Evolutionary conservation across 2,113 vertebrate species (phyloP).

Genomic region (Aegotheles bennettii): DNA sequence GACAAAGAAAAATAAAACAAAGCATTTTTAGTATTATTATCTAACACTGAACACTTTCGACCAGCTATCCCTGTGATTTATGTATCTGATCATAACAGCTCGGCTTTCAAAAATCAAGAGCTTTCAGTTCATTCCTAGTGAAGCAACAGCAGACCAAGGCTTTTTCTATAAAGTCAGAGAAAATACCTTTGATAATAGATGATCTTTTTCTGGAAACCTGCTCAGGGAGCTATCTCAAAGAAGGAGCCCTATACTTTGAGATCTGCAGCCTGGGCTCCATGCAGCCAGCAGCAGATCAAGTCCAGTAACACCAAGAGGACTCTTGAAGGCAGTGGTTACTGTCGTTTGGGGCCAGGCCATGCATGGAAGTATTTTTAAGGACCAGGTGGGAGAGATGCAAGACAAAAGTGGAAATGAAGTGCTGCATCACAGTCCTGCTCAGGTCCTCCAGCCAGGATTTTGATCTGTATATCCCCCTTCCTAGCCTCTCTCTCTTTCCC

Average conservation of each 20-base stretch:
- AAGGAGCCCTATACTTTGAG: not conserved
- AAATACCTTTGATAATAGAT: not conserved
- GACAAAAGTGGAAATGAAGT: not conserved
- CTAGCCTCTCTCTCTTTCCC: not conserved
- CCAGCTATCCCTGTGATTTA: not conserved
- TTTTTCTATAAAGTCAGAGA: not conserved
- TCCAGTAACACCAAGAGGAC: not conserved
- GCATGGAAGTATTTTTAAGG: not conserved
- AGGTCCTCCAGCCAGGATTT: not conserved
- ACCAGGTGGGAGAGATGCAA: not conserved
- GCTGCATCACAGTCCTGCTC: not conserved
- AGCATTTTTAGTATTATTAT: not conserved
- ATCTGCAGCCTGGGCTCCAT: not conserved
- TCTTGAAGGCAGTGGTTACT: not conserved
- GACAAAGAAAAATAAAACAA: not conserved
- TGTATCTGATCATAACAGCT: not conserved
- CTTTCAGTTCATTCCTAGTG: not conserved
- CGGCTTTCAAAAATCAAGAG: not conserved
- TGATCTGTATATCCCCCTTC: not conserved
- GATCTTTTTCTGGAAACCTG: not conserved
- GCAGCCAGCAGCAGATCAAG: not conserved
- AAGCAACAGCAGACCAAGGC: not conserved
- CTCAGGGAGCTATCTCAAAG: not conserved
- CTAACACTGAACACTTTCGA: not conserved
- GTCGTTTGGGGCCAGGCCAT: not conserved